Base-by-base conservation (phyloP, 2,113 vertebrate genomes). In the Scomber colias region DNA sequence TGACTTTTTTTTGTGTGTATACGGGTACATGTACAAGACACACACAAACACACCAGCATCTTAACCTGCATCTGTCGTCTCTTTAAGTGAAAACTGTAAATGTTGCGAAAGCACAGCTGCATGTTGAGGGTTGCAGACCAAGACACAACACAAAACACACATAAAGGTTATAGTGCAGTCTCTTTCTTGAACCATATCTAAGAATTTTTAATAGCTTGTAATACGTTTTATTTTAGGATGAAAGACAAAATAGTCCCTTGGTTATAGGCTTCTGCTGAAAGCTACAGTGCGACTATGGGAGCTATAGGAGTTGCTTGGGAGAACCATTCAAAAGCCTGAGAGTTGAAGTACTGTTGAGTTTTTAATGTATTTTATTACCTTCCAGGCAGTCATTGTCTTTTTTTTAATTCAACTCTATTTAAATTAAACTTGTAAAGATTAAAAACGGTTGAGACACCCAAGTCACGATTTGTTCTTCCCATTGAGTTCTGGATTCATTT, bases 81-180 rank as follows among this genome's bases (percentile, higher is more conserved):
- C 75, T 86, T 69, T 27, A 69, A 77, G 68, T 67, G 79, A 59
- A 68, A 65, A 83, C 31, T 81, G 46, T 72, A 27, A 54, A 73
- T 56, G 56, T 45, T 70, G 73, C 57, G 77, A 13, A 79, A 67
- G 64, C 70, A 60, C 79, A 83, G 79, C 68, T 91, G 86, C 64
- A 21, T 44, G 60, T 6, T 17, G 45, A 68, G 40, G 14, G n/a
- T 6, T 63, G 65, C 5, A 17, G 71, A 31, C 71, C 48, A 64
- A 69, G 66, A 79, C 65, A 71, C 71, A 82, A 84, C 45, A 77
- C 56, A 45, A 57, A 50, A 79, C 74, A 77, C 56, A 51, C 12
- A 77, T 17, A 7, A 59, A 71, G 56, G 56, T 10, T 27, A 68
- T 0, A 67, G 53, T 5, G 0, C 40, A 63, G 10, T 17, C 48